Percentiles rank a stretch among this genome's conserved stretches.
Evolutionary conservation across 2,888 invertebrate species (phyloP).

Genomic region (Acanthoscelides obtectus): DNA sequence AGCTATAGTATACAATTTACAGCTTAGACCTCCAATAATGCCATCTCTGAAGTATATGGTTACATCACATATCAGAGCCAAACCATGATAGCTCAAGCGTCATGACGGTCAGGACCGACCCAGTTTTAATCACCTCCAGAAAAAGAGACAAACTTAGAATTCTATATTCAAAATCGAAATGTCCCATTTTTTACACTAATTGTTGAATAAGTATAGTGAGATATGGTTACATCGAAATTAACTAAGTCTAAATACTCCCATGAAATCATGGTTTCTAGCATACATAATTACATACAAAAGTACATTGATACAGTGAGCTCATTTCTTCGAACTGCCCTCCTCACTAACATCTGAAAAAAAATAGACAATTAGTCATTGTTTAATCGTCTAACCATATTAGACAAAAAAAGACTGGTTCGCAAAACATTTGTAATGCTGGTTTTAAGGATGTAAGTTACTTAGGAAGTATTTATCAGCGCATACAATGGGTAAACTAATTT

Average conservation of each 20-base stretch:
- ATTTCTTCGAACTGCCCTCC: slow-evolving; percentile 41
- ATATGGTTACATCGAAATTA: neutral
- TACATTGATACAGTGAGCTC: neutral
- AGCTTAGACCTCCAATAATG: no score
- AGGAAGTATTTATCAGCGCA: no score
- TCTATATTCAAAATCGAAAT: neutral
- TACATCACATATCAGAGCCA: no score
- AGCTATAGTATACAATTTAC: no score
- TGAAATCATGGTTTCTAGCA: neutral
- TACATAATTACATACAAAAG: neutral
- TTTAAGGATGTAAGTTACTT: neutral
- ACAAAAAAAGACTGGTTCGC: slow-evolving; percentile 6
- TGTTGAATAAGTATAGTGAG: no score
- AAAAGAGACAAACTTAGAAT: no score
- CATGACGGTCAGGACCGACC: no score
- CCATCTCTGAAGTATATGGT: no score
- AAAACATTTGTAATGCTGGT: neutral
- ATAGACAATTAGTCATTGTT: slow-evolving; percentile 1
- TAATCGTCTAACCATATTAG: slow-evolving; percentile 1
- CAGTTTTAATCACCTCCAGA: no score
- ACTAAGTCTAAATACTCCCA: neutral
- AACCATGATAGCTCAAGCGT: no score
- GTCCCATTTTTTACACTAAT: neutral
- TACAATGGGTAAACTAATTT: no score
- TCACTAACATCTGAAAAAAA: slow-evolving; percentile 39